Percentiles rank a stretch among this genome's conserved stretches.
phyloP scores from a whole-genome alignment of 1,140 invertebrate species.

The Watersipora subatra region DNA sequence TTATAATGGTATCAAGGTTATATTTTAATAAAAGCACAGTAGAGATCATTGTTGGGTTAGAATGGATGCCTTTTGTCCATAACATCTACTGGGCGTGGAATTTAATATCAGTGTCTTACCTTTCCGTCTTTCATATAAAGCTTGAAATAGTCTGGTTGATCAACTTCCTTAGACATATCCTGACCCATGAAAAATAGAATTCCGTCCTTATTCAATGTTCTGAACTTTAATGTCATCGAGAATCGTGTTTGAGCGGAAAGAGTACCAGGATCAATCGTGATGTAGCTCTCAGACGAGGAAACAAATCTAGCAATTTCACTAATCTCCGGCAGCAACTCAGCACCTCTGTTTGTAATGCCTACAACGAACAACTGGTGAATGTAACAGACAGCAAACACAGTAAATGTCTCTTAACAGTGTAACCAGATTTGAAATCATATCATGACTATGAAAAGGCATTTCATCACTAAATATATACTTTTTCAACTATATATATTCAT shows the following conservation, averaged over 20 bases:
- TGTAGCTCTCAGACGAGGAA: slow-evolving; percentile 64
- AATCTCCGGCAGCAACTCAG: slow-evolving; percentile 15
- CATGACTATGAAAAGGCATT: no score
- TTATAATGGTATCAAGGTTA: no score
- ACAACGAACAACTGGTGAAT: no score
- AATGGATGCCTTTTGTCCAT: no score
- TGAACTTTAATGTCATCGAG: slow-evolving; percentile 61
- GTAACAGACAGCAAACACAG: slow-evolving; percentile 6
- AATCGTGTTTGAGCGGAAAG: slow-evolving; percentile 46
- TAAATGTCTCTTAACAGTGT: no score
- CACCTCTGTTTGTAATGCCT: slow-evolving; percentile 15
- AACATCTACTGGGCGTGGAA: no score
- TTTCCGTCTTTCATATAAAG: slow-evolving; percentile 60
- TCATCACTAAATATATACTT: no score
- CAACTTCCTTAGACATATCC: slow-evolving; percentile 44
- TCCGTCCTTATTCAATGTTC: slow-evolving; percentile 70
- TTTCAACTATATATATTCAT: no score
- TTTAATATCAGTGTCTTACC: no score
- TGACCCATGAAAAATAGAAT: slow-evolving; percentile 78
- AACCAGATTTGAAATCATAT: no score
- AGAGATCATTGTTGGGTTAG: no score
- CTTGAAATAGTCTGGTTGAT: slow-evolving; percentile 52
- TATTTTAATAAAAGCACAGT: no score
- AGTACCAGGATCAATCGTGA: slow-evolving; percentile 44
- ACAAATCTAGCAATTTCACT: slow-evolving; percentile 52